phyloP scores from a whole-genome alignment of 2,113 vertebrate species.

The Himantopus leucocephalus region DNA sequence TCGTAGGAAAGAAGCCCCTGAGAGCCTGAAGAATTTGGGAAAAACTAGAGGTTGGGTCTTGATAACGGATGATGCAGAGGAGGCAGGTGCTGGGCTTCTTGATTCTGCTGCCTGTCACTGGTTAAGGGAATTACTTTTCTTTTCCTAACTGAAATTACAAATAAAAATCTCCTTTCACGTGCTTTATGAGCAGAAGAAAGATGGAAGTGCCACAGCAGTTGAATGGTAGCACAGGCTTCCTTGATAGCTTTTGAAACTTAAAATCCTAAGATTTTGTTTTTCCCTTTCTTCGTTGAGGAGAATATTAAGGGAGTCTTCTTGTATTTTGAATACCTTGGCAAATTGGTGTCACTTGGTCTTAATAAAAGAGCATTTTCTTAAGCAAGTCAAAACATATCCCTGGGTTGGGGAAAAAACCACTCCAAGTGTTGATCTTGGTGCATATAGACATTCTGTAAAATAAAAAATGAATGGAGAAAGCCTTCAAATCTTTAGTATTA shows the following conservation, averaged over 20 bases:
- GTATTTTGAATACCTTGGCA: not conserved
- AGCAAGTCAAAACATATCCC: not conserved
- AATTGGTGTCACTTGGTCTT: not conserved
- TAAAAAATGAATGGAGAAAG: not conserved
- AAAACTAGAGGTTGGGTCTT: too few species aligned
- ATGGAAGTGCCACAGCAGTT: not conserved
- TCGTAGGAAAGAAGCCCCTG: too few species aligned
- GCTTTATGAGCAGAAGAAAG: not conserved
- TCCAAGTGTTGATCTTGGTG: not conserved
- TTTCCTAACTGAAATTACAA: too few species aligned
- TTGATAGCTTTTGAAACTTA: not conserved
- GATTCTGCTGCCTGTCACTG: too few species aligned
- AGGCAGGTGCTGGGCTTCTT: too few species aligned
- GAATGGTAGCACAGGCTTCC: not conserved
- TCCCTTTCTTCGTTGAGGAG: not conserved
- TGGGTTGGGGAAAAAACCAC: not conserved
- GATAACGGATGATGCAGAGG: too few species aligned
- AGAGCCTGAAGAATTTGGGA: too few species aligned
- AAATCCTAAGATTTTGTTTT: not conserved
- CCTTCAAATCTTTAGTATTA: not conserved
- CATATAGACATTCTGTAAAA: too few species aligned
- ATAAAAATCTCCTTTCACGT: rapidly evolving
- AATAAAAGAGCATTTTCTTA: not conserved
- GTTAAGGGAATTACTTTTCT: too few species aligned
- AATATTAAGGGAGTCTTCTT: not conserved